A percentile compares a stretch with the other conserved stretches of the same genome.
Evolutionary conservation across 2,797 vertebrate species (phyloP).

Genomic region (Alfaro cultratus): DNA sequence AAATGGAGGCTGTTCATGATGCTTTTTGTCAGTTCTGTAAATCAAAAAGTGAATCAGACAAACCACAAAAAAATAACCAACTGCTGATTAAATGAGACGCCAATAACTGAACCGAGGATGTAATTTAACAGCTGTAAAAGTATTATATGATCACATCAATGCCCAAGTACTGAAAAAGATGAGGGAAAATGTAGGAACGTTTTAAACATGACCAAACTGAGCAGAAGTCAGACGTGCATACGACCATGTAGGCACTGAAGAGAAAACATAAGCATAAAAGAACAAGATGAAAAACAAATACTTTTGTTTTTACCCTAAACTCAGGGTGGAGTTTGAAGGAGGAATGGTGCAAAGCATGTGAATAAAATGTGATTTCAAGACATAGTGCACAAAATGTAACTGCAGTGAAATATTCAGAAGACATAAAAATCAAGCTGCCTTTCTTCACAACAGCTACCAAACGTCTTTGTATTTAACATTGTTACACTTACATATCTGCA

Average conservation of each 20-base stretch:
- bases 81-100: constrained; percentile 32
- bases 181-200: background rate
- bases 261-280: background rate
- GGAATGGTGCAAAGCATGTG: background rate
- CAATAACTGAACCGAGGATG: background rate
- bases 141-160: background rate
- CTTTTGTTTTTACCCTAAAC: background rate
- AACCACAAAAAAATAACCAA: constrained; percentile 5
- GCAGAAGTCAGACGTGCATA: background rate
- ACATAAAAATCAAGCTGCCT: background rate
- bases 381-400: background rate
- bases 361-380: background rate
- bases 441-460: background rate
- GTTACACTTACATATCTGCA: background rate
- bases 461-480: background rate
- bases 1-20: constrained; percentile 33
- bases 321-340: background rate
- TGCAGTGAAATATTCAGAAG: background rate
- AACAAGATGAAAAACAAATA: background rate
- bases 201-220: background rate
- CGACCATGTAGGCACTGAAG: background rate
- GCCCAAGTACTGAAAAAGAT: background rate
- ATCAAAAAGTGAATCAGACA: background rate
- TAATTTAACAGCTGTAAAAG: constrained; percentile 22
- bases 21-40: constrained; percentile 29